Conservation (phyloP, 2,888 invertebrate genomes). For the Strigamia transsilvanica region DNA sequence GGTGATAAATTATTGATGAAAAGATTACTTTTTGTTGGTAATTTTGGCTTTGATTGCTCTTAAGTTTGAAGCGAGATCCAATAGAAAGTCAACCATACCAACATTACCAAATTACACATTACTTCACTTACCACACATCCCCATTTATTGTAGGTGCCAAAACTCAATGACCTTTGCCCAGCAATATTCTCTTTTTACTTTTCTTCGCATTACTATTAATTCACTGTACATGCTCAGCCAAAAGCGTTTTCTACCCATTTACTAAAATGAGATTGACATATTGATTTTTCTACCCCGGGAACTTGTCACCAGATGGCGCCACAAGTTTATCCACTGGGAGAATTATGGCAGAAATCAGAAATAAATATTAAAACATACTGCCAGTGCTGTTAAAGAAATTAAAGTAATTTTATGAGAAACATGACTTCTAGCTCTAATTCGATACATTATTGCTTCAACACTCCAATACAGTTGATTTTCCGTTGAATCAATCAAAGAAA, state of each 20-base stretch:
- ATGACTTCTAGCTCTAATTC: background rate
- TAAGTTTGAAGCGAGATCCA: background rate
- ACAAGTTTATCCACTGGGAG: background rate
- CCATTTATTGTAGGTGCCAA: background rate
- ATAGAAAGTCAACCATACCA: background rate
- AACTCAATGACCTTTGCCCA: constrained; percentile 1
- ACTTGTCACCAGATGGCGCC: constrained; percentile 32
- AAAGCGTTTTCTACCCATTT: constrained; percentile 4
- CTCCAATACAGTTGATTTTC: no score
- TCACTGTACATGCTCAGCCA: constrained; percentile 8
- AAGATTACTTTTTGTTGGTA: constrained; percentile 48
- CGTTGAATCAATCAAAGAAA: background rate
- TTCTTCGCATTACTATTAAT: constrained; percentile 33
- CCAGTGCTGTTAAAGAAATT: background rate
- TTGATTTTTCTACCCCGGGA: background rate
- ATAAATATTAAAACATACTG: background rate
- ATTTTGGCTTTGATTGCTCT: constrained; percentile 35
- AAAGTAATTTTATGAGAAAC: background rate
- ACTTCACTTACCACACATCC: background rate
- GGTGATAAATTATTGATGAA: constrained; percentile 46
- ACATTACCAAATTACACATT: constrained; percentile 1
- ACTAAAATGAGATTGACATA: constrained; percentile 28
- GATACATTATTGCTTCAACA: no score
- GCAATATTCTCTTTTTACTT: constrained; percentile 3
- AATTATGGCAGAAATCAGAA: constrained; percentile 12